Base-by-base conservation (phyloP, 1,140 invertebrate genomes). In the Solenopsis fugax region DNA sequence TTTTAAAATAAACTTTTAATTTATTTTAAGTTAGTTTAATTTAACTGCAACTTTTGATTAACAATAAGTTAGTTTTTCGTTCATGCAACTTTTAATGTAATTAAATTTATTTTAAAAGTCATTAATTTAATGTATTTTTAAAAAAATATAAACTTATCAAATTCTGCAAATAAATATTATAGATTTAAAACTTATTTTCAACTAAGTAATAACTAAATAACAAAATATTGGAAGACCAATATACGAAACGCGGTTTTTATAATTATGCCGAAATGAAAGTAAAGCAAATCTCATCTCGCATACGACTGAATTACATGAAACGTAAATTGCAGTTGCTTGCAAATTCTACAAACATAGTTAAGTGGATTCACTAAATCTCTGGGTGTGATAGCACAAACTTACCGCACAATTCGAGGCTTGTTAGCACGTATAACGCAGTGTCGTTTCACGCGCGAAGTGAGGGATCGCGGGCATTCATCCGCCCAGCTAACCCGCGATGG, bases 351-450 rank as follows among this genome's bases (percentile, higher is more conserved):
- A 72, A 72, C 65, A 48, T 34, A 48, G 54, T 73, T 52, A 37
- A 84, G 54, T 73, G 54, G 29, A 75, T 73, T 75, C 45, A 62
- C 24, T 75, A 84, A 84, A 84, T 84, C 80, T 65, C 69, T 48
- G 69, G n/a, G 16, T 18, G n/a, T 37, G 54, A 29, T 75, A 21
- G 12, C 16, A 34, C 52, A 56, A 84, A 60, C 24, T 73, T 75
- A 75, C 24, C 80, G 52, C 37, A 54, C 67, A 82, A 82, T 82
- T 82, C 67, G 41, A 54, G 69, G 54, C 69, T 84, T 84, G 69
- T 84, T 84, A 84, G 45, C 67, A 58, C 52, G 52, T 45, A 52
- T 58, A 69, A 58, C 80, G 69, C 41, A 41, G 9, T 62, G 80
- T 75, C 54, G 54, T 75, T 75, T 48, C 52, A 34, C 48, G 29